These are phyloP conservation scores for Spinibarbus caldwelli DNA, from an alignment of 2,797 vertebrate species.

Conservation along the genomic window DNA sequence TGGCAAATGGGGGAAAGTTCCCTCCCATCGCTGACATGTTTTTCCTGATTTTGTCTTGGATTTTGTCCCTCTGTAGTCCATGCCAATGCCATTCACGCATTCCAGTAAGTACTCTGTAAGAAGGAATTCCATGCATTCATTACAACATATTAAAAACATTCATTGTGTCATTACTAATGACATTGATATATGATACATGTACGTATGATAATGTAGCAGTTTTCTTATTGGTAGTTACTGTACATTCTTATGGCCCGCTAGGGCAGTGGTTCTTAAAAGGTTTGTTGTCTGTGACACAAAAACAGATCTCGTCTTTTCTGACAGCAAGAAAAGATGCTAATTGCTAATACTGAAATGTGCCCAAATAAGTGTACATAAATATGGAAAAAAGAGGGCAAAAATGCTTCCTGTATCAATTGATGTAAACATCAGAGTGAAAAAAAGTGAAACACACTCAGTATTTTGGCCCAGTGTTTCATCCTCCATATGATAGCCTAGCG, in stretches of 20 bases:
- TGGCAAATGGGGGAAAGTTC: constrained; percentile 80
- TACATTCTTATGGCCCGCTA: neutral
- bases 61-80: constrained; percentile 87
- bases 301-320: neutral
- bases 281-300: constrained; percentile 2
- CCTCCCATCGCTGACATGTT: constrained; percentile 85
- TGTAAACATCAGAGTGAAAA: neutral
- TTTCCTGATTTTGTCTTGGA: constrained; percentile 79
- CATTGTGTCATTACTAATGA: neutral
- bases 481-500: neutral
- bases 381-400: neutral
- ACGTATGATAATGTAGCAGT: neutral
- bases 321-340: neutral
- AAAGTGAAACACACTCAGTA: no score
- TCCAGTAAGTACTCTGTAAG: constrained; percentile 85
- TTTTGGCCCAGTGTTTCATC: neutral
- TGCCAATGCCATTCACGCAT: constrained; percentile 82
- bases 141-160: neutral
- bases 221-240: neutral
- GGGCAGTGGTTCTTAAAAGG: neutral
- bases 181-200: neutral
- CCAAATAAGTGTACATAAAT: no score
- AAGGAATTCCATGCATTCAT: constrained; percentile 27
- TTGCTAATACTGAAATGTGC: neutral
- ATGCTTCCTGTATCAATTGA: neutral